A percentile compares a stretch with the other conserved stretches of the same genome.
phyloP scores from a whole-genome alignment of 2,797 vertebrate genomes.

The Coendou prehensilis region DNA sequence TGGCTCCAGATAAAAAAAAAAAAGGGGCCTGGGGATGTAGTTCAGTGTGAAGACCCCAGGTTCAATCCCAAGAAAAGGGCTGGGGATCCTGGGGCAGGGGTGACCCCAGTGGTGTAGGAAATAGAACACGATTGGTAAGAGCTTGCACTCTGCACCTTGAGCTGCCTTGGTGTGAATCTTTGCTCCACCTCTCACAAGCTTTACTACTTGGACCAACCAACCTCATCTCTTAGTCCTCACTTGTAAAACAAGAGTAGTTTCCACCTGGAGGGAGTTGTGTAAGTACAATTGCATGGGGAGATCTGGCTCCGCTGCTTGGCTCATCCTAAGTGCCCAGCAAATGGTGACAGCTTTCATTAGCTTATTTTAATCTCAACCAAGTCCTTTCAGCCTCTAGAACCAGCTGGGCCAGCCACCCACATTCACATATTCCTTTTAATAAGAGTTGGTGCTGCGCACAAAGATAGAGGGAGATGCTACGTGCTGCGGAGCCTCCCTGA shows the following conservation, averaged over 20 bases:
- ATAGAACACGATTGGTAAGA: background rate
- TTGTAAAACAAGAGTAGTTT: background rate
- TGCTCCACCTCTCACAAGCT: background rate
- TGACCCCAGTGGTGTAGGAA: background rate
- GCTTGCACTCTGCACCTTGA: background rate
- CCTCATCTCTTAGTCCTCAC: background rate
- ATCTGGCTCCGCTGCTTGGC: background rate
- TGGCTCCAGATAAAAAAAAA: background rate
- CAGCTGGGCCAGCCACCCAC: background rate
- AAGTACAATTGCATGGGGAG: background rate
- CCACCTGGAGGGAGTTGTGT: background rate
- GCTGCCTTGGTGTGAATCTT: background rate
- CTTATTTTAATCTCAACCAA: constrained; percentile 32
- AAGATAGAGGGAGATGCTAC: background rate
- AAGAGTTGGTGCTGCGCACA: background rate
- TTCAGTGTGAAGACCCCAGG: background rate
- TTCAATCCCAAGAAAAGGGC: background rate
- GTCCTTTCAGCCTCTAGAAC: background rate
- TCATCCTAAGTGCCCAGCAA: background rate
- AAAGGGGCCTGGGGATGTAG: background rate
- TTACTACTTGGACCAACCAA: no score
- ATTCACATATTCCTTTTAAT: background rate
- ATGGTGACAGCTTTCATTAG: no score
- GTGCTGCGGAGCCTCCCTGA: background rate
- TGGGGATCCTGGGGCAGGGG: background rate